Evolutionary conservation across 2,113 vertebrate genomes (phyloP), one percentile per base, ranked within the genome.

Genomic region (Aleadryas rufinucha): DNA sequence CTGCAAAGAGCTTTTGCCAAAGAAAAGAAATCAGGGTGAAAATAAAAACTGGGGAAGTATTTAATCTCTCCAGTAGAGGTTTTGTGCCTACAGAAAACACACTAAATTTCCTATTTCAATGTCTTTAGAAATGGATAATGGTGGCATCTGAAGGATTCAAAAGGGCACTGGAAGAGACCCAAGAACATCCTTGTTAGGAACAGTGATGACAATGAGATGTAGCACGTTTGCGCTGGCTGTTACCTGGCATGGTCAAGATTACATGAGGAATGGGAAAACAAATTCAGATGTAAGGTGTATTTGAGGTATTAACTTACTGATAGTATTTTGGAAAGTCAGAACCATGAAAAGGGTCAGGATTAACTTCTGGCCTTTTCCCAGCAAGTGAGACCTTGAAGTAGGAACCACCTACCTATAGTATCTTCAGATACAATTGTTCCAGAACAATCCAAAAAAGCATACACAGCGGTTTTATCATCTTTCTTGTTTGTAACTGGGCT

Each of bases 401-500:
- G 39, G 44, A 86, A 77, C 7, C 19, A 11, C 10, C 16, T 1
- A 1, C 39, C n/a, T 70, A 2, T 2, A 35, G 1, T 1, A 83
- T 41, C 50, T 68, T 65, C 13, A 24, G 26, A 60, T 20, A 52
- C 3, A 60, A 44, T 30, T 65, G 11, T 28, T 86, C 42, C 69
- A 60, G 42, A 93, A 69, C 21, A 66, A 84, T 9, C 35, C 65
- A 63, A 84, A 47, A 33, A 78, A 74, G 30, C 7, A 64, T 10
- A 31, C 33, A 41, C 3, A 75, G 16, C 16, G 6, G 7, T 78
- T 81, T 78, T 33, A 61, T 59, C 33, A 16, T 50, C 41, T 53
- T 84, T 57, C 66, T 66, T 84, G 60, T 27, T 35, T 37, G 24
- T 61, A 57, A 54, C 30, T 54, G 11, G 7, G 16, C 9, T 91